phyloP scores from a whole-genome alignment of 2,888 invertebrate species.

The Perithous albicinctus region DNA sequence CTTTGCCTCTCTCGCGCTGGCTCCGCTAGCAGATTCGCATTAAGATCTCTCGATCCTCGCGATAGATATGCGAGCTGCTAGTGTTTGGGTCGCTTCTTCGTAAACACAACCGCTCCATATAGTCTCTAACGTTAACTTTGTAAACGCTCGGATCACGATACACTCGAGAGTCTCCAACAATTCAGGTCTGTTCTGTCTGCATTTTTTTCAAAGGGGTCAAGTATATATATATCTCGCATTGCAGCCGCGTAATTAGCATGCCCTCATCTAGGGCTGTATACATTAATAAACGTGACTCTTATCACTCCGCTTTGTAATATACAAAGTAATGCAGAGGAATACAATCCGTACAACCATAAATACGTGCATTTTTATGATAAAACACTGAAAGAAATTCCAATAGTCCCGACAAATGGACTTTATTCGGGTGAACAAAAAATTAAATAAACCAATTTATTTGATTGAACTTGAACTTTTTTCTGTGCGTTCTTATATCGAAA shows the following conservation, averaged over 20 bases:
- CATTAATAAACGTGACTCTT: conserved; percentile 46
- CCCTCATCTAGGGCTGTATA: conserved; percentile 2
- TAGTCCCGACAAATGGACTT: no score
- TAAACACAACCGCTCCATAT: conserved; percentile 19
- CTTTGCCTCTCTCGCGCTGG: conserved; percentile 70
- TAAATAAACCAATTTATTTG: no score
- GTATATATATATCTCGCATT: conserved; percentile 22
- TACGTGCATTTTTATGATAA: not conserved
- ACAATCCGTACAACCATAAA: not conserved
- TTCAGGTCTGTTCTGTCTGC: conserved; percentile 31
- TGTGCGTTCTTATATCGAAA: no score
- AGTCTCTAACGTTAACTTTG: conserved; percentile 20
- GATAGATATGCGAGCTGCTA: conserved; percentile 59
- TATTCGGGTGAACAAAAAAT: no score
- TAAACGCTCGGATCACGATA: conserved; percentile 42
- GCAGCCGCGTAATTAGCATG: conserved; percentile 8
- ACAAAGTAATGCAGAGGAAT: no score
- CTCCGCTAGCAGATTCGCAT: conserved; percentile 76
- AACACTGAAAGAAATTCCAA: no score
- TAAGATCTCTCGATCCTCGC: conserved; percentile 77
- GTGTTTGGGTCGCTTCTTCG: conserved; percentile 50
- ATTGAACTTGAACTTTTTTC: no score
- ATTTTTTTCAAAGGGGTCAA: conserved; percentile 38
- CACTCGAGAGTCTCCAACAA: conserved; percentile 12
- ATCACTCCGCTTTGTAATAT: conserved; percentile 8